These are phyloP conservation scores for Xylophagus ater DNA, from an alignment of 2,888 invertebrate genomes.

Conservation along the genomic window DNA sequence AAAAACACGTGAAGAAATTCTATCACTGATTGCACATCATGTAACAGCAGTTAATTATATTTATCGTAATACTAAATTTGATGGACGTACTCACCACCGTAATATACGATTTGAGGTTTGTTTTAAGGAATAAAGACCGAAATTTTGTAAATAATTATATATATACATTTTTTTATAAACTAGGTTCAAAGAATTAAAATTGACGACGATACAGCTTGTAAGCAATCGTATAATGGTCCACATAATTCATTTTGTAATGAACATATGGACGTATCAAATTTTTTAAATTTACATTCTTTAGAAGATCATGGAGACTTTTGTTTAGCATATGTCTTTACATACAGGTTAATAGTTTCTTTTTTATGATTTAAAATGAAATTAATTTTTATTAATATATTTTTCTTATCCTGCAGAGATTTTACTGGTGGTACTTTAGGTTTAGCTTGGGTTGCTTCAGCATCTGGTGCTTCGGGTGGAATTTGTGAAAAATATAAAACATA, in stretches of 20 bases:
- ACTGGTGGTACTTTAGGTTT: conserved; percentile 95
- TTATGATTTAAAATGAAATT: no score
- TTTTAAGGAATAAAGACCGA: conserved; percentile 8
- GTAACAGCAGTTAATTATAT: conserved; percentile 97
- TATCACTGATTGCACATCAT: conserved; percentile 94
- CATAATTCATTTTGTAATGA: conserved; percentile 86
- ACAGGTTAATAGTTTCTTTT: conserved; percentile 37
- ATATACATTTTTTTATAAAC: no score
- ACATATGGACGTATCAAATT: conserved; percentile 98
- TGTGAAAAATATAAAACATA: conserved; percentile 97
- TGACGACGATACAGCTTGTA: conserved; percentile 78
- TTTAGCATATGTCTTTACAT: conserved; percentile 98
- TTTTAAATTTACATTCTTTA: conserved; percentile 92
- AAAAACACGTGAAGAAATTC: conserved; percentile 93
- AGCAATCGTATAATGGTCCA: conserved; percentile 49
- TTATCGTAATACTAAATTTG: conserved; percentile 89
- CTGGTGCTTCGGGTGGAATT: conserved; percentile 95
- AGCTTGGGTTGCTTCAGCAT: conserved; percentile 98
- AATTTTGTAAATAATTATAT: no score
- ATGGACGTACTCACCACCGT: conserved; percentile 78
- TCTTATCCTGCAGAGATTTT: conserved; percentile 78
- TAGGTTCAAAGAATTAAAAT: conserved; percentile 55
- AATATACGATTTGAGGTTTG: conserved; percentile 91
- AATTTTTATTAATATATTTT: no score
- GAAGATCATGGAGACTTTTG: conserved; percentile 98